Evolutionary conservation across 1,140 invertebrate species (phyloP).

Genomic region (Drosophila jambulina): DNA sequence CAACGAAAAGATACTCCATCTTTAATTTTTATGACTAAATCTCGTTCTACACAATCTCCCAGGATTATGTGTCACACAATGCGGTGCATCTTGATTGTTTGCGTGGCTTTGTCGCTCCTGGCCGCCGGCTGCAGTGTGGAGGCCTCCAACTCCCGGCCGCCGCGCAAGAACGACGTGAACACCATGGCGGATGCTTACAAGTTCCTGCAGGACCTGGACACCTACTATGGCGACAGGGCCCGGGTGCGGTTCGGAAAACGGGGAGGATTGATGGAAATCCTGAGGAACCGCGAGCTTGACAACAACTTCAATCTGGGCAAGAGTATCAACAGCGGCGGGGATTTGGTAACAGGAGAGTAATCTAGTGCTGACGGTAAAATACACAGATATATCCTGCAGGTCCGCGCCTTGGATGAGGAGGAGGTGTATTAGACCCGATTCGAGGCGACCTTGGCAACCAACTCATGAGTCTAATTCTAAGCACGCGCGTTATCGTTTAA

Average conservation of each 20-base stretch:
- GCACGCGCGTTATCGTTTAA: slow-evolving; percentile 27
- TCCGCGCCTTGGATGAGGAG: slow-evolving; percentile 51
- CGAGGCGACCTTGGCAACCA: slow-evolving; percentile 27
- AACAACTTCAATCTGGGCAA: slow-evolving; percentile 39
- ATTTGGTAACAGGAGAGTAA: slow-evolving; percentile 49
- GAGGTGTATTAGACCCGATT: slow-evolving; percentile 48
- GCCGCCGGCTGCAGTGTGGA: slow-evolving; percentile 58
- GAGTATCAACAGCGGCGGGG: slow-evolving; percentile 42
- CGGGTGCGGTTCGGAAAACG: slow-evolving; percentile 74
- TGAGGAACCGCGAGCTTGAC: slow-evolving; percentile 59
- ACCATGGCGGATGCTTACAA: slow-evolving; percentile 82
- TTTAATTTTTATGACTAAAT: background rate
- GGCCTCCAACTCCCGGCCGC: slow-evolving; percentile 72
- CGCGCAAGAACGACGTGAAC: slow-evolving; percentile 78
- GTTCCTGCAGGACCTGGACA: slow-evolving; percentile 82
- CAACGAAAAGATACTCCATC: too few relatives aligned
- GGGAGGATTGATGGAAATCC: slow-evolving; percentile 50
- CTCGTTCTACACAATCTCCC: background rate
- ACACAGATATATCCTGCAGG: slow-evolving; percentile 34
- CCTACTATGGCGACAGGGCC: slow-evolving; percentile 78
- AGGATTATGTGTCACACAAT: slow-evolving; percentile 64
- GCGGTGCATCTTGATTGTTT: slow-evolving; percentile 67
- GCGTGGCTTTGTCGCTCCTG: slow-evolving; percentile 58
- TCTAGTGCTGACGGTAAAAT: background rate
- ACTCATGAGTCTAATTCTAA: slow-evolving; percentile 44